Evolutionary conservation across 1,140 invertebrate species (phyloP).

Genomic region (Drosophila sturtevanti): DNA sequence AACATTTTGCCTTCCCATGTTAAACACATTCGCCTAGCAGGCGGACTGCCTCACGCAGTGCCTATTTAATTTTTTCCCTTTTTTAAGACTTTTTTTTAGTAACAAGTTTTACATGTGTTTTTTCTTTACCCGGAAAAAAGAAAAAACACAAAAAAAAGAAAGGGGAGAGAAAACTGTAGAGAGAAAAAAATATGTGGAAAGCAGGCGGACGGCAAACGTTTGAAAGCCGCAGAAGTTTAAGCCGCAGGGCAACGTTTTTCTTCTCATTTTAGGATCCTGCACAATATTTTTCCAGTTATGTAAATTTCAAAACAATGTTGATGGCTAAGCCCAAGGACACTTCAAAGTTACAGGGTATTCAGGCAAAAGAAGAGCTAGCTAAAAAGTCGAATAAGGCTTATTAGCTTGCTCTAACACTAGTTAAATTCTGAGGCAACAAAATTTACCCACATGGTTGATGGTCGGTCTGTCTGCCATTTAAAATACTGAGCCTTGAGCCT

Average conservation of each 20-base stretch:
- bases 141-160: not conserved
- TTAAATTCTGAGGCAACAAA: not conserved
- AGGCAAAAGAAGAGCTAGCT: conserved; percentile 42
- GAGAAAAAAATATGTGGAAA: conserved; percentile 1
- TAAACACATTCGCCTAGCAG: conserved; percentile 59
- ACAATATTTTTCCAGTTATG: conserved; percentile 60
- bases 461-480: not conserved
- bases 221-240: conserved; percentile 43
- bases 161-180: not conserved
- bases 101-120: conserved; percentile 52
- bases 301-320: conserved; percentile 40
- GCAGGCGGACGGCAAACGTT: conserved; percentile 31
- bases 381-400: conserved; percentile 41
- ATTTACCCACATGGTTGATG: not conserved
- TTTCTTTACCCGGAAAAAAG: not conserved
- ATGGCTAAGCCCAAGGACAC: conserved; percentile 13
- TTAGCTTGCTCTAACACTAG: not conserved
- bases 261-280: conserved; percentile 44
- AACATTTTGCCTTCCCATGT: conserved; percentile 24
- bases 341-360: conserved; percentile 31
- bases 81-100: conserved; percentile 7
- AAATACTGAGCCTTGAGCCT: conserved; percentile 3
- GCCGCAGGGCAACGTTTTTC: conserved; percentile 54
- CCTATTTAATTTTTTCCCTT: conserved; percentile 50
- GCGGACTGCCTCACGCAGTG: conserved; percentile 43